Evolutionary conservation across 2,888 invertebrate genomes (phyloP).

Genomic region (Elysia crispata): DNA sequence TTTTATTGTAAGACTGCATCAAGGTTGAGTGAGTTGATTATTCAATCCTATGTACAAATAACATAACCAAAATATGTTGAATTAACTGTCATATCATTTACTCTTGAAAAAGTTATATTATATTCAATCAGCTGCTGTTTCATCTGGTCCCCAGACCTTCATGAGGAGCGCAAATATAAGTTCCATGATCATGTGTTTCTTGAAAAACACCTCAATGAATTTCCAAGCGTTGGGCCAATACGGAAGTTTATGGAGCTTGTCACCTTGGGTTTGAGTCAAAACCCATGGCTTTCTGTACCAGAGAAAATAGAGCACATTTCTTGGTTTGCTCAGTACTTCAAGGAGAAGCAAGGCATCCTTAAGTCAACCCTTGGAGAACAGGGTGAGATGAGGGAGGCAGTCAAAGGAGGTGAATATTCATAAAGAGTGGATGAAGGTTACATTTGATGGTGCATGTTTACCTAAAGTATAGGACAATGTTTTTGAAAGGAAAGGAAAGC

Average conservation of each 20-base stretch:
- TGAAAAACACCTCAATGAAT: conserved; percentile 89
- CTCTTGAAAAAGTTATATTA: background rate
- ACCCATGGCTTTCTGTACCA: conserved; percentile 90
- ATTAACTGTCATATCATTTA: background rate
- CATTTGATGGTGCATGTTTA: too few relatives aligned
- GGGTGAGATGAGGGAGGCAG: conserved; percentile 40
- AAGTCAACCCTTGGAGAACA: conserved; percentile 78
- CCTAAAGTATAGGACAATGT: too few relatives aligned
- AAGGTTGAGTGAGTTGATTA: too few relatives aligned
- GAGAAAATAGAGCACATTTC: conserved; percentile 92
- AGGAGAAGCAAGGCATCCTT: conserved; percentile 81
- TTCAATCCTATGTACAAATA: background rate
- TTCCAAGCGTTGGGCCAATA: conserved; percentile 92
- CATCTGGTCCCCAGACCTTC: too few relatives aligned
- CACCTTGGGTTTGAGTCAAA: conserved; percentile 94
- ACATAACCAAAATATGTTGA: background rate
- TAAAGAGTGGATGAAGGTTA: too few relatives aligned
- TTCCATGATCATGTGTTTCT: conserved; percentile 97
- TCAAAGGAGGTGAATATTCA: background rate
- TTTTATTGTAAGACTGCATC: too few relatives aligned
- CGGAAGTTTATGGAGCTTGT: conserved; percentile 98
- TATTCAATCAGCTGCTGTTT: too few relatives aligned
- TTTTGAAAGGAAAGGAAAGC: too few relatives aligned
- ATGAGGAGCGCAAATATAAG: conserved; percentile 82
- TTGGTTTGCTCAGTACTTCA: conserved; percentile 95